Base-by-base conservation (phyloP, 2,797 vertebrate species). In the Hypotaenidia philippensis region DNA sequence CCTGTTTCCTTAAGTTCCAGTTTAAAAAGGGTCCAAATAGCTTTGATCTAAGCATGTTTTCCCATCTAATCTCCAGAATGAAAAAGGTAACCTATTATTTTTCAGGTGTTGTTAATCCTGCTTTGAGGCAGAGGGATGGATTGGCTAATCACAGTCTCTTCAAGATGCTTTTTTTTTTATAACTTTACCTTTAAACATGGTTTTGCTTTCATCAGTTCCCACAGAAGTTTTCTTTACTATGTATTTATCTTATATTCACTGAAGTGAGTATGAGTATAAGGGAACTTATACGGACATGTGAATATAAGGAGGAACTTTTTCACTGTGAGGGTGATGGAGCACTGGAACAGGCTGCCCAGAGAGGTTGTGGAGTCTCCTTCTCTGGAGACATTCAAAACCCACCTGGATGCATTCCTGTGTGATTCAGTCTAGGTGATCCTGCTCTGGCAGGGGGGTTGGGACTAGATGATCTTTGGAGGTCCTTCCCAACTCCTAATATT, bases 11-110 rank as follows among this genome's bases (percentile, higher is more conserved):
- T 71, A 92, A 64, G 36, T 92, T 36, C 22, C 34, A 47, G 56
- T 89, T 87, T 80, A 56, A 89, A 86, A 85, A 78, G 13, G 5
- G 60, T 70, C 44, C 66, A 84, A 94, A 57, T 29, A 90, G 90
- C 41, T 87, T 65, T 52, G 14, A 92, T 80, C 53, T 68, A 77
- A 77, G 45, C 23, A 71, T n/a, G 40, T 38, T 89, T 85, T 68
- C n/a, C 34, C 60, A 80, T 56, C 57, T 65, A 13, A 84, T 89
- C 45, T 89, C 64, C 64, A 71, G 29, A 84, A 87, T 14, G 10
- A 49, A 83, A 84, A 66, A 49, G 22, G 31, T 52, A 77, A 84
- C 11, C 17, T 57, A 52, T 9, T 25, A 53, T 80, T 92, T 91
- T 64, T 56, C 21, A 94, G 36, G 19, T 71, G 49, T 22, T 66